phyloP scores from a whole-genome alignment of 2,888 invertebrate genomes.

The Oscheius myriophilus region DNA sequence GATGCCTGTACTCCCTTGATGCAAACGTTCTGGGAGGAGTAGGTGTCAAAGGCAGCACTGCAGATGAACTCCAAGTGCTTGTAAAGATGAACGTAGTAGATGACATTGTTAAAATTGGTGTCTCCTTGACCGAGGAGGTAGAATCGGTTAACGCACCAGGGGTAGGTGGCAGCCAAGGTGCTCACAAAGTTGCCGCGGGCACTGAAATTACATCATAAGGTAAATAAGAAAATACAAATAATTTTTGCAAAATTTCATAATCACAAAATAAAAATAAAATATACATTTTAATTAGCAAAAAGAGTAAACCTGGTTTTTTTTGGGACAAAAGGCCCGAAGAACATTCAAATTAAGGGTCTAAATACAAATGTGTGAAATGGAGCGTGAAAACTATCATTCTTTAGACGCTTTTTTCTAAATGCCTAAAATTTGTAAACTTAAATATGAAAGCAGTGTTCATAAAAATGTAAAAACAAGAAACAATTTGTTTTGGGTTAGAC shows the following conservation, averaged over 20 bases:
- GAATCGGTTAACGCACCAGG: conserved; percentile 43
- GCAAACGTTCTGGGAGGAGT: conserved; percentile 21
- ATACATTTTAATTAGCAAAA: neutral
- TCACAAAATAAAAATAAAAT: neutral
- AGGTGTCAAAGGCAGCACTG: conserved; percentile 49
- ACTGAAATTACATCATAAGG: conserved; percentile 25
- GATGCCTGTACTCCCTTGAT: conserved; percentile 40
- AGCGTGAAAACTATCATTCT: no score
- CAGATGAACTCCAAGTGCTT: conserved; percentile 53
- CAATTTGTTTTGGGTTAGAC: no score
- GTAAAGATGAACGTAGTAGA: conserved; percentile 50
- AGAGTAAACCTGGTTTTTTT: no score
- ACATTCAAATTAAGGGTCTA: no score
- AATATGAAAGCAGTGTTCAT: no score
- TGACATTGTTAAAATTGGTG: conserved; percentile 42
- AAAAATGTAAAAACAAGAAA: no score
- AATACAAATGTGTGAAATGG: no score
- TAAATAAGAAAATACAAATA: no score
- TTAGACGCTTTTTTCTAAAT: no score
- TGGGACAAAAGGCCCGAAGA: no score
- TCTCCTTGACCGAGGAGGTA: conserved; percentile 42
- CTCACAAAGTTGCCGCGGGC: conserved; percentile 45
- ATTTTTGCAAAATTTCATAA: no score
- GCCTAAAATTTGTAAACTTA: no score
- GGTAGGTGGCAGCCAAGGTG: conserved; percentile 41